Evolutionary conservation across 2,888 invertebrate genomes (phyloP), one percentile per base, ranked within the genome.

Genomic region (Habrosyne pyritoides): DNA sequence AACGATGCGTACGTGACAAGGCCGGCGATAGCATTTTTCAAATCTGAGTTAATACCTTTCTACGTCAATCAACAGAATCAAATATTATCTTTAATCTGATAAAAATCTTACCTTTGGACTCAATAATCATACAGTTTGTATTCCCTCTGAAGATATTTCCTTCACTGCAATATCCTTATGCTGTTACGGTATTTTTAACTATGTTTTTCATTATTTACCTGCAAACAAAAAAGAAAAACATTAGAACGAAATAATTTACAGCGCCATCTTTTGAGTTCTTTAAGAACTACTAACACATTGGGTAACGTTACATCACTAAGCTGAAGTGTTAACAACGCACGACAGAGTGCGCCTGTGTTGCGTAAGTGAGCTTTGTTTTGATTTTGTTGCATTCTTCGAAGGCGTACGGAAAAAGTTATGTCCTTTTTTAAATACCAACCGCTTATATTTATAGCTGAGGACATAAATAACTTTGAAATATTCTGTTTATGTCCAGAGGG

Each of bases 21-120:
- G 6, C 28, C 96, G 21, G 97, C 97, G 83, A 98, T 97, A 93
- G 53, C 58, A 65, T 52, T 33, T 30, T 51, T 53, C n/a, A 50
- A 42, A 18, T 42, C 42, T 18, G 42, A 18, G 42, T 18, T 24
- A 42, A 18, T 2, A 18, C 18, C 18, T 18, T 18, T 24, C 24
- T 24, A 24, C 3, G 4, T 24, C 7, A 24, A 24, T 24, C 24
- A 24, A 24, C 42, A 18, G 8, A n/a, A 36, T 33, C 14, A 18
- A 42, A 18, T 8, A 42, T 2, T 42, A 14, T 14, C 6, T 12
- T 10, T 14, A 18, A 28, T 28, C 18, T 22, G 50, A 50, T 50
- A 50, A 50, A 10, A 30, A 28, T 5, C 6, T 18, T 42, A 42
- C 42, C 42, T 42, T 42, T 42, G 18, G 14, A 42, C 18, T 18